Evolutionary conservation across 1,140 invertebrate species (phyloP), one percentile per base, ranked within the genome.

Genomic region (Ceratosolen solmsi): DNA sequence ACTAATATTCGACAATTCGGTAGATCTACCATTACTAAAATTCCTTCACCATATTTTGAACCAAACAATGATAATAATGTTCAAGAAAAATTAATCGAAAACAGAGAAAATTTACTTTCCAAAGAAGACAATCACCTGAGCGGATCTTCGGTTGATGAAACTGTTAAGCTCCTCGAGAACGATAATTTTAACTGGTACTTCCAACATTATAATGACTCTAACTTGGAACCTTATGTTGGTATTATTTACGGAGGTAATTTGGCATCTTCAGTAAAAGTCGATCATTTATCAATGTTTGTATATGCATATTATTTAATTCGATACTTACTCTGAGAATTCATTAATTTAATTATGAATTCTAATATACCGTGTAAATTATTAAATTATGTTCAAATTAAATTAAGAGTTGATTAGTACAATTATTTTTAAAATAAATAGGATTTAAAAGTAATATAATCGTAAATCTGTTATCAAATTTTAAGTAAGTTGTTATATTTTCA

Each of bases 171-270:
- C 9, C 51, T 83, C 17, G 87, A 89, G n/a, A 89, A 93, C 33
- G 91, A 93, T 86, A 92, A 93, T 33, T 93, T 93, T 83, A 94
- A 94, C 84, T 96, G 95, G 95, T 96, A 96, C 87, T 96, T 95
- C 87, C 94, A 94, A 76, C 95, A 96, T 89, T 96, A 96, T 86
- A 96, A 96, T 87, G 94, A 94, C 83, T 93, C 94, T 22, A 93
- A 95, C 85, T 87, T 95, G 82, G 93, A 95, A 83, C 94, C 95
- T 20, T 95, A 93, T 81, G 89, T 95, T 75, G 94, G 92, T 49
- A 79, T 86, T 36, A 82, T 83, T 76, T 88, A 91, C 30, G 88
- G 76, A 49, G 38, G 83, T 25, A 82, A 77, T 17, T 15, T 25
- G 56, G 22, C 51, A 49, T 7, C 49, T 13, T 72, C 20, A 9